A percentile compares a stretch with the other conserved stretches of the same genome.
These are phyloP conservation scores for Biston stratarius DNA, from an alignment of 2,888 invertebrate genomes.

Conservation along the genomic window DNA sequence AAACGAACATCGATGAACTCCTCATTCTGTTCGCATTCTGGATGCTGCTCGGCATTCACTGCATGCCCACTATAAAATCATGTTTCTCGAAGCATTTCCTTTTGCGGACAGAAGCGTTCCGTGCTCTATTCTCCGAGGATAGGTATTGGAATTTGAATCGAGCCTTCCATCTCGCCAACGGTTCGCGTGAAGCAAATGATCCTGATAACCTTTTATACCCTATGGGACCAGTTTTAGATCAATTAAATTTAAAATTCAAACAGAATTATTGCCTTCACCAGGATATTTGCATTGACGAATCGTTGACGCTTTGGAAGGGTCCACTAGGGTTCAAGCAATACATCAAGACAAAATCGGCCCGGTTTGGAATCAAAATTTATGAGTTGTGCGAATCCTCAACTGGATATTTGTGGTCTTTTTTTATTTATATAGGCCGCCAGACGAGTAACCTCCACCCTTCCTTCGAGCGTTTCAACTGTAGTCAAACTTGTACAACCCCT, in stretches of 20 bases:
- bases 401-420: constrained; percentile 40
- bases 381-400: constrained; percentile 40
- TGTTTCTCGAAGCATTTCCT: constrained; percentile 43
- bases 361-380: constrained; percentile 38
- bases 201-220: constrained; percentile 8
- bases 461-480: constrained; percentile 22
- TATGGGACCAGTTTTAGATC: constrained; percentile 33
- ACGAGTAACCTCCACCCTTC: constrained; percentile 19
- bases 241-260: constrained; percentile 28
- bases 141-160: constrained; percentile 36
- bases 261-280: constrained; percentile 26
- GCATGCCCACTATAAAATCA: constrained; percentile 33
- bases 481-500: constrained; percentile 12
- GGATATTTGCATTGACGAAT: constrained; percentile 38
- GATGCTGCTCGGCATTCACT: constrained; percentile 35
- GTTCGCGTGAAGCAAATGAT: constrained; percentile 19
- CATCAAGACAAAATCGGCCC: constrained; percentile 37
- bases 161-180: constrained; percentile 42
- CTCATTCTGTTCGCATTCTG: constrained; percentile 11
- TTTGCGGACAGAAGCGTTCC: constrained; percentile 29
- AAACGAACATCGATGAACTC: constrained; percentile 1
- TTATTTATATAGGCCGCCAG: constrained; percentile 35
- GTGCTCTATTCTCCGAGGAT: constrained; percentile 28
- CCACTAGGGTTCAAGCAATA: constrained; percentile 33
- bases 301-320: constrained; percentile 43